These are phyloP conservation scores for Saccostrea cuccullata DNA, from an alignment of 1,140 invertebrate species.

Conservation along the genomic window DNA sequence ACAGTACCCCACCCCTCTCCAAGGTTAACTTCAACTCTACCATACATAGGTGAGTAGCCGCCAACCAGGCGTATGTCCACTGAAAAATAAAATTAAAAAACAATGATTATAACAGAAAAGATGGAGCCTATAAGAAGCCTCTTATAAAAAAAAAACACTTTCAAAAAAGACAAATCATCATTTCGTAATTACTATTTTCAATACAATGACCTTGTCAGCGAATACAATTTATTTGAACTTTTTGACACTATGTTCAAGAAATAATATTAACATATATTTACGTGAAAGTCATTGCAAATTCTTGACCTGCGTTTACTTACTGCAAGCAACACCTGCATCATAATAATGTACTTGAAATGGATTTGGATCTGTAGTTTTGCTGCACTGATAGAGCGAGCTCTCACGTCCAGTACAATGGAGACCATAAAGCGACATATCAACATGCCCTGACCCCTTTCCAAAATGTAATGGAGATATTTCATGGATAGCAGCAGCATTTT, in stretches of 20 bases:
- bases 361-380: not conserved
- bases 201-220: too few species aligned
- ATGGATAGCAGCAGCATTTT: not conserved
- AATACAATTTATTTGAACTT: too few species aligned
- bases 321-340: not conserved
- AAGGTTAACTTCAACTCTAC: too few species aligned
- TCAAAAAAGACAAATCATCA: too few species aligned
- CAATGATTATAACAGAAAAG: too few species aligned
- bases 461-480: not conserved
- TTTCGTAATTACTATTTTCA: too few species aligned
- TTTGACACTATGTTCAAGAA: too few species aligned
- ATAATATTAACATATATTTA: too few species aligned
- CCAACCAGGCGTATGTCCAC: slow-evolving; percentile 8
- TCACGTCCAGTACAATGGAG: not conserved
- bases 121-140: too few species aligned
- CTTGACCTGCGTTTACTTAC: not conserved
- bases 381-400: not conserved
- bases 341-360: not conserved
- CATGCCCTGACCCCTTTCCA: not conserved
- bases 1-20: too few species aligned
- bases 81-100: not conserved
- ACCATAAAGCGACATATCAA: not conserved
- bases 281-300: too few species aligned
- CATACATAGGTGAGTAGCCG: not conserved
- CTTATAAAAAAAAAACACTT: too few species aligned